A percentile compares a stretch with the other conserved stretches of the same genome.
Conservation (phyloP, 1,140 invertebrate species). For the Stegodyphus dumicola region DNA sequence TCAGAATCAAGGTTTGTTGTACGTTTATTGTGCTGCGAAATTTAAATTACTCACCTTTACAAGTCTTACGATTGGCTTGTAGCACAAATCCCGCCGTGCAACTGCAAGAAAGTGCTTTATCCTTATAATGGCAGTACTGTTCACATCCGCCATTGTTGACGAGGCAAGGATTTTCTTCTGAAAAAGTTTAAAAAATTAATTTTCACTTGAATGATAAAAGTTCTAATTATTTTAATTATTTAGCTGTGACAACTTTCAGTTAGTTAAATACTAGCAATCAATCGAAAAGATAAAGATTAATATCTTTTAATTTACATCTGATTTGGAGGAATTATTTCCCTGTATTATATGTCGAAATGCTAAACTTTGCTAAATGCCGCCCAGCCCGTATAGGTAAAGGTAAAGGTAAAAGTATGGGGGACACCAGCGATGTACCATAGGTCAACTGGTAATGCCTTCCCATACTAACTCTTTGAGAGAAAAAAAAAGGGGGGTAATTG, state of each 20-base stretch:
- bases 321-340: neutral
- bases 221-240: neutral
- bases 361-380: no score
- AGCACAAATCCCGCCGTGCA: neutral
- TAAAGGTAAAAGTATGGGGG: no score
- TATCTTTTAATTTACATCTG: no score
- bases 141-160: constrained; percentile 8
- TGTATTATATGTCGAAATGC: no score
- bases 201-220: neutral
- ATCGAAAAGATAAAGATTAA: neutral
- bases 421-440: no score
- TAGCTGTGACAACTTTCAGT: neutral
- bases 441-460: no score
- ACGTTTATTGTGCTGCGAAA: neutral
- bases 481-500: no score
- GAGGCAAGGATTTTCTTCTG: constrained; percentile 2
- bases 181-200: neutral
- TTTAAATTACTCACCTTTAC: neutral
- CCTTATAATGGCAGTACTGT: neutral
- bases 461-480: no score
- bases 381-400: no score
- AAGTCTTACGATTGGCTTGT: neutral
- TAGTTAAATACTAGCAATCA: neutral
- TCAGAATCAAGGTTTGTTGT: no score
- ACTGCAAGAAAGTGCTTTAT: neutral